Base-by-base conservation (phyloP, 2,888 invertebrate species). In the Protophormia terraenovae region DNA sequence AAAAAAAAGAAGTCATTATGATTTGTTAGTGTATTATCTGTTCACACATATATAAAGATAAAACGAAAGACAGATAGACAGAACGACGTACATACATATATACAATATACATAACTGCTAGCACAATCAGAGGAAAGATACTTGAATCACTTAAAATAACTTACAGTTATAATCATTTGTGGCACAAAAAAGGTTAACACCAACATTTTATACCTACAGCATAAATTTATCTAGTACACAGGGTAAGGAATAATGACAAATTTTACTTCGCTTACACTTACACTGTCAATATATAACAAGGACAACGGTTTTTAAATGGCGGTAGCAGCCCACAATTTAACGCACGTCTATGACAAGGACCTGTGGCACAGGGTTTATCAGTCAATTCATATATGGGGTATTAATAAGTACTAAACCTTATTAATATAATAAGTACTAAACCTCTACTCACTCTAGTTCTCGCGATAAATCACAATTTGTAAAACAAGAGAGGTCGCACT, bases 111-210 rank as follows among this genome's bases (percentile, higher is more conserved):
- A 22, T 50, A 19, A 19, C 22, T 50, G 16, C 16, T 50, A 10
- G 19, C 5, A 38, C 53, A 69, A 69, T n/a, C 14, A 22, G 35
- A 53, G 50, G 32, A 55, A 41, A 41, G 16, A 66, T 55, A 27
- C 41, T 66, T 55, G 55, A 76, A 45, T 77, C 67, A 77, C 35
- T 77, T 77, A 69, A 77, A 58, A 47, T 67, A 77, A 67, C 45
- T 62, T 71, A 38, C 69, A 60, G 69, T 69, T 78, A 69, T 53
- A 78, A 69, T 78, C 69, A 62, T 60, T 78, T 62, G 50, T 62
- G 62, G 35, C 24, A 78, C 50, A 38, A 41, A 50, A 19, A 60
- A 62, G 62, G 62, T 78, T 69, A 60, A 69, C 47, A 69, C 29
- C 45, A 58, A 16, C 29, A 58, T 45, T 45, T 3, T 67, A 29